phyloP scores from a whole-genome alignment of 2,888 invertebrate species.

The Drosophila infuscata region DNA sequence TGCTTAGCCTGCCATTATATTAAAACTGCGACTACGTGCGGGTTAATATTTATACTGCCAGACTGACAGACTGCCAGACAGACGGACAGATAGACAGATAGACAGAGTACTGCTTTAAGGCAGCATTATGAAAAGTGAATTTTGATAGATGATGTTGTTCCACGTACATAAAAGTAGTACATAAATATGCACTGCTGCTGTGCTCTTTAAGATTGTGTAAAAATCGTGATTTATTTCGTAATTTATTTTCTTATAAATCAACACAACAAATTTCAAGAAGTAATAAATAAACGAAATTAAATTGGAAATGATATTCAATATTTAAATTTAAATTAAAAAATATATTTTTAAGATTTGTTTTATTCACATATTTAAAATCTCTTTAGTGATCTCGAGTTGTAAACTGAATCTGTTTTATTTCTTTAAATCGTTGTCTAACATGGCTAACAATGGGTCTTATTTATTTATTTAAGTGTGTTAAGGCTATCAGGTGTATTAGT shows the following conservation, averaged over 20 bases:
- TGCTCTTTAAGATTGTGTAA: slow-evolving; percentile 41
- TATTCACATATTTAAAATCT: not conserved
- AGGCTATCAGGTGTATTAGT: too few relatives aligned
- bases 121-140: slow-evolving; percentile 60
- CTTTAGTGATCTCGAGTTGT: not conserved
- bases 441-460: not conserved
- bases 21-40: slow-evolving; percentile 76
- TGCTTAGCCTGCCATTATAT: slow-evolving; percentile 64
- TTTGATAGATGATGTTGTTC: slow-evolving; percentile 64
- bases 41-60: slow-evolving; percentile 65
- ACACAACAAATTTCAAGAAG: not conserved
- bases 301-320: not conserved
- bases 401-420: not conserved
- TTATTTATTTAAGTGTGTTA: not conserved
- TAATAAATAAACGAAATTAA: not conserved
- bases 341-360: not conserved
- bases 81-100: slow-evolving; percentile 20
- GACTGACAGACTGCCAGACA: slow-evolving; percentile 38
- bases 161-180: not conserved
- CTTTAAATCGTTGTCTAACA: not conserved
- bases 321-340: not conserved
- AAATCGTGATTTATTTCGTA: slow-evolving; percentile 58
- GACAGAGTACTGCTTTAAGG: slow-evolving; percentile 9
- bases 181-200: slow-evolving; percentile 19
- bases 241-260: slow-evolving; percentile 5